Evolutionary conservation across 2,113 vertebrate genomes (phyloP).

Genomic region (Solenodon paradoxus): DNA sequence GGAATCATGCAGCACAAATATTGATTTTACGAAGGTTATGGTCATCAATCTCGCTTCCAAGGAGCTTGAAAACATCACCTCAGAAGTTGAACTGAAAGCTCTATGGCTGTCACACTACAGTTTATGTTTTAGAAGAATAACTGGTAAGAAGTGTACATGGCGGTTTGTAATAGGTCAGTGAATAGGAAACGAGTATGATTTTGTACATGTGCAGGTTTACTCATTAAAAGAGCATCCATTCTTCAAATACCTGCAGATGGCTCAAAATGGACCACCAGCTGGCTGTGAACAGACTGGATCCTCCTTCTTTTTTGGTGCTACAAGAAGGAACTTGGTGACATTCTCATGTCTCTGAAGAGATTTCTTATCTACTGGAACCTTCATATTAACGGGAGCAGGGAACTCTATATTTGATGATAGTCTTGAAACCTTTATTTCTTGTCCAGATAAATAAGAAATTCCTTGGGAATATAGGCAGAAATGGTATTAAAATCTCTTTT

Average conservation of each 20-base stretch:
- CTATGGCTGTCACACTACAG: background rate
- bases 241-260: background rate
- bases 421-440: background rate
- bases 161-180: background rate
- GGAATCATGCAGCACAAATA: background rate
- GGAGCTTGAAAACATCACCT: background rate
- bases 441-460: background rate
- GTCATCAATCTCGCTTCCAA: background rate
- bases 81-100: background rate
- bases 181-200: background rate
- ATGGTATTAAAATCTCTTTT: background rate
- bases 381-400: background rate
- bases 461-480: background rate
- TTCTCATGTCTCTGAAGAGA: background rate
- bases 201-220: background rate
- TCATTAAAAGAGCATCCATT: background rate
- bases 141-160: background rate
- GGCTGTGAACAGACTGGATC: background rate
- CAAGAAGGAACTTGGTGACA: background rate
- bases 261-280: background rate
- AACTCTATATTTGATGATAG: background rate
- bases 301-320: background rate
- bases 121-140: background rate
- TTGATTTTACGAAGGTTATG: background rate
- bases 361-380: background rate